Evolutionary conservation across 2,797 vertebrate species (phyloP).

Genomic region (Darevskia nairensis): DNA sequence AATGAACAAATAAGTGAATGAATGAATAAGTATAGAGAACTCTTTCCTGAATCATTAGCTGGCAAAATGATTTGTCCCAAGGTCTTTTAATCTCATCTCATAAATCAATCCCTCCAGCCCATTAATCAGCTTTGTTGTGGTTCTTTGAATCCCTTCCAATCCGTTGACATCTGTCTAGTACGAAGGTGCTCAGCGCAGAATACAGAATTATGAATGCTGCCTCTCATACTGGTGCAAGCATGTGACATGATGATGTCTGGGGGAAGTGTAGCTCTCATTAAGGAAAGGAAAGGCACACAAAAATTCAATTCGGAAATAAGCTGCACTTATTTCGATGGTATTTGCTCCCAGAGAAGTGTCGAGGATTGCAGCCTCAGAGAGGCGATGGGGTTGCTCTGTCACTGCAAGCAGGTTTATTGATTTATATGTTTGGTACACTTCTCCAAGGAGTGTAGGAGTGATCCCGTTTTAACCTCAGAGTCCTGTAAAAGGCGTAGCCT

Average conservation of each 20-base stretch:
- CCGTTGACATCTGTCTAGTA: constrained; percentile 19
- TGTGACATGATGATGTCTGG: not conserved
- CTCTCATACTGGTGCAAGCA: not conserved
- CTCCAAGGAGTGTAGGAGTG: not conserved
- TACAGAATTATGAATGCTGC: not conserved
- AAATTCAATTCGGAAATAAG: not conserved
- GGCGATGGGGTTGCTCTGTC: not conserved
- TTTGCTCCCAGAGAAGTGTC: not conserved
- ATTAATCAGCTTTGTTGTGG: constrained; percentile 3
- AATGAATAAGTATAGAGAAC: not conserved
- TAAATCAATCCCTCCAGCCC: constrained; percentile 8
- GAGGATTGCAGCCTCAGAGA: not conserved
- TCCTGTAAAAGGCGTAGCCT: not conserved
- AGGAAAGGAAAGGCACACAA: not conserved
- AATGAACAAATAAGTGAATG: not conserved
- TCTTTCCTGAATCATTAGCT: not conserved
- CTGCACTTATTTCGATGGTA: not conserved
- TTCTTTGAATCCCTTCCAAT: constrained; percentile 26
- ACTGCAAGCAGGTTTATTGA: not conserved
- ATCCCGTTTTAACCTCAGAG: not conserved
- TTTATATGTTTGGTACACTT: not conserved
- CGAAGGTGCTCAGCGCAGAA: constrained; percentile 29
- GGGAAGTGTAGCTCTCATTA: not conserved
- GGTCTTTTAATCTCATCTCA: constrained; percentile 9
- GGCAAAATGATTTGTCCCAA: constrained; percentile 21